Evolutionary conservation across 1,140 invertebrate species (phyloP).

Genomic region (Brachionus angularis): DNA sequence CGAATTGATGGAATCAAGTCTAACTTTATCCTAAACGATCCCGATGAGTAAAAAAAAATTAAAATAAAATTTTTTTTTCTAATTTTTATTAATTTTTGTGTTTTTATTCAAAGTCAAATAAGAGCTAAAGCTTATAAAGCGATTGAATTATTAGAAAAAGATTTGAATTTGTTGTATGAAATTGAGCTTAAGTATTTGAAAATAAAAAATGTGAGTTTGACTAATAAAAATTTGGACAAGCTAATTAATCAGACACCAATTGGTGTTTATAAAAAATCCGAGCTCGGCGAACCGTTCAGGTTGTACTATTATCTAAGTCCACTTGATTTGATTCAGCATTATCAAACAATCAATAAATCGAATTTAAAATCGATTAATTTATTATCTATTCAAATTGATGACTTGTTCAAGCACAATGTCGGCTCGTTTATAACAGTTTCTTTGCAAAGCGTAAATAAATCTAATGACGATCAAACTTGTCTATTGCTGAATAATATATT

Average conservation of each 20-base stretch:
- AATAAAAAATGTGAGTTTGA: background rate
- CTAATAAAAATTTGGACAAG: background rate
- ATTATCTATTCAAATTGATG: background rate
- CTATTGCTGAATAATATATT: no score
- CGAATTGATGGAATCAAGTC: slow-evolving; percentile 11
- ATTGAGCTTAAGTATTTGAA: slow-evolving; percentile 5
- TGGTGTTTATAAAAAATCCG: slow-evolving; percentile 23
- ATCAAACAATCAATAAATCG: slow-evolving; percentile 8
- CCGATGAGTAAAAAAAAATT: slow-evolving; percentile 11
- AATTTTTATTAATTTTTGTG: background rate
- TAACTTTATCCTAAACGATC: slow-evolving; percentile 1
- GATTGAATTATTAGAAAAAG: slow-evolving; percentile 26
- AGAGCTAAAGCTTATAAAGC: background rate
- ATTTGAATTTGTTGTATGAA: background rate
- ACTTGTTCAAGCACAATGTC: slow-evolving; percentile 7
- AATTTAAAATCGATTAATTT: background rate
- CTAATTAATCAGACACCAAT: slow-evolving; percentile 28
- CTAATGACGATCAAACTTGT: background rate
- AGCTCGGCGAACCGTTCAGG: slow-evolving; percentile 13
- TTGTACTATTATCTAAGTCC: slow-evolving; percentile 36
- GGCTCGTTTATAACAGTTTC: slow-evolving; percentile 21
- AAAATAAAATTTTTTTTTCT: background rate
- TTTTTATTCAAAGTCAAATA: slow-evolving; percentile 9
- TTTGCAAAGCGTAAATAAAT: background rate
- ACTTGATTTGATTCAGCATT: slow-evolving; percentile 26